Evolutionary conservation across 2,113 vertebrate genomes (phyloP).

Genomic region (Pituophis catenifer): DNA sequence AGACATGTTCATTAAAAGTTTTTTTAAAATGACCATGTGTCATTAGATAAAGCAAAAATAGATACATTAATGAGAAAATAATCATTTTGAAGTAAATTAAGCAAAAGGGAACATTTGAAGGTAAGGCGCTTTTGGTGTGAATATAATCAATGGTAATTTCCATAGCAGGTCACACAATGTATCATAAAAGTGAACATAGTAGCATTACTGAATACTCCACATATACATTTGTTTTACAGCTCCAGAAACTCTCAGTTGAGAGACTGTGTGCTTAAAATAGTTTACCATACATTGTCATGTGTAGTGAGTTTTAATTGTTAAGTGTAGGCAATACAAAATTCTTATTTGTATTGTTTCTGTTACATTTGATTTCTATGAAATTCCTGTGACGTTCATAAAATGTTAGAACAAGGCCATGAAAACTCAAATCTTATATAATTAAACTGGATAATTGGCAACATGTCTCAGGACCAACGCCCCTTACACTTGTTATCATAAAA

Average conservation of each 20-base stretch:
- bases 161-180: not conserved
- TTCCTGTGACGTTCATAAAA: not conserved
- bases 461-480: too few species aligned
- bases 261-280: constrained; percentile 25
- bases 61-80: constrained; percentile 69
- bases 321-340: not conserved
- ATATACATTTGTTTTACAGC: not conserved
- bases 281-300: constrained; percentile 15
- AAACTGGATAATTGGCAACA: constrained; percentile 40
- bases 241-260: constrained; percentile 13
- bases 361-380: not conserved
- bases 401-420: not conserved
- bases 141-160: constrained; percentile 30
- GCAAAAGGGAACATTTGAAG: not conserved
- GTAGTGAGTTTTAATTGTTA: not conserved
- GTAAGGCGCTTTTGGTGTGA: fast-evolving
- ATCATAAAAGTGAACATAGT: not conserved
- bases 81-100: constrained; percentile 52
- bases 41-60: constrained; percentile 59
- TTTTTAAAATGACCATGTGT: constrained; percentile 42
- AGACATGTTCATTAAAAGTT: constrained; percentile 58
- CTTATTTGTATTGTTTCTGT: not conserved
- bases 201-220: not conserved
- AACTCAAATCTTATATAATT: constrained; percentile 7
- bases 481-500: constrained; percentile 33